Base-by-base conservation (phyloP, 1,140 invertebrate species). In the Bombus superbus region DNA sequence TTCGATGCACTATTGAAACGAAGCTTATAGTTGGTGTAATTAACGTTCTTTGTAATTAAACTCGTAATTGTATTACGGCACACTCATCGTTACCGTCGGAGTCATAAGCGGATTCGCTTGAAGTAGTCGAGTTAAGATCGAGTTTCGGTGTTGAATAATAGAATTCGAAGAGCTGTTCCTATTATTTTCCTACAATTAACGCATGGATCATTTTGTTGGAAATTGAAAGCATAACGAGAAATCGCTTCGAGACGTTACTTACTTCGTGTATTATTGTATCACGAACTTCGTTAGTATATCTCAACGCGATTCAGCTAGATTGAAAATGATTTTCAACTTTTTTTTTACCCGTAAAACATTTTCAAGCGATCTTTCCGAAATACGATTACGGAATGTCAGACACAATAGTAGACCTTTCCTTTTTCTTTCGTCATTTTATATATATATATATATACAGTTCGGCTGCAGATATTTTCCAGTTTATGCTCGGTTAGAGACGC, bases 11-110 rank as follows among this genome's bases (percentile, higher is more conserved):
- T 44, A 22, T 38, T 8, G 15, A 11, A 25, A 8, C 25, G 32
- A 0, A 4, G 44, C n/a, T 59, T 84, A 44, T 62, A 44, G 35
- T 79, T 72, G 22, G n/a, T n/a, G 18, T 71, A 71, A 84, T 84
- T 84, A 79, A 47, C 47, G 47, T 57, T 42, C 44, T 62, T 59
- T 71, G 47, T 71, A 79, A 79, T 80, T 80, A 85, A 80, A 85
- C 40, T 64, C 25, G 32, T 64, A 72, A 72, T 80, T 71, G 44
- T 78, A 79, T 79, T 80, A 72, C 53, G 11, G 22, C 25, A 28
- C 38, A 40, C 32, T 62, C 32, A 47, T 47, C 53, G n/a, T 79
- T 47, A 32, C 40, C 5, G 68, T 8, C 22, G 2, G 5, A 47
- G 40, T 85, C 68, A 25, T 80, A 85, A 80, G 83, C 83, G 32